Base-by-base conservation (phyloP, 2,888 invertebrate species). In the Cryptophagus acutangulus region DNA sequence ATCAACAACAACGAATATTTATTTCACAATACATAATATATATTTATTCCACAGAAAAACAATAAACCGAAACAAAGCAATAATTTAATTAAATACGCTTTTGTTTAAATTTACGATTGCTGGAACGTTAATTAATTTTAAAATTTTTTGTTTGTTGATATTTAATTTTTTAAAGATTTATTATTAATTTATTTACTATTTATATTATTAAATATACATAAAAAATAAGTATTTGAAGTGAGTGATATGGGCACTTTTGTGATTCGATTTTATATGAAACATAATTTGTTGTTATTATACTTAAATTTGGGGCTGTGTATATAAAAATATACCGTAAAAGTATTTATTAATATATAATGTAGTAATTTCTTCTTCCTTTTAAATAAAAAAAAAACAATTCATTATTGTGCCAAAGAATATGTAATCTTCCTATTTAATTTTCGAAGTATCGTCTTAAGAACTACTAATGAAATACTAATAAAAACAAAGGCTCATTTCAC, bases 201-300 rank as follows among this genome's bases (percentile, higher is more conserved):
- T 31, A 25, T 25, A 36, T 33, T 47, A 31, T 45, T 42, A 33
- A n/a, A 38, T 29, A 48, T 41, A 24, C 42, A 10, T 29, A 29
- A 39, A n/a, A 36, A 41, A 41, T 38, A 36, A 41, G 33, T 38
- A 43, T 28, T 45, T 33, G 39, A 49, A 41, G 35, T 46, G 58
- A 58, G 59, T 61, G 62, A 62, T 58, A 48, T 62, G 62, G 58
- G 61, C 62, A 59, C 54, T 26, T 31, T 59, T 55, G 48, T 53
- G 52, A 53, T 55, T 45, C n/a, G 6, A 16, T 31, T 31, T 31
- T 12, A 15, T 28, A 28, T 12, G 12, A 20, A 28, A 28, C n/a
- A 26, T 18, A 12, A 41, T 16, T 17, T 38, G 29, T 18, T 26
- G n/a, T 6, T n/a, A n/a, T n/a, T n/a, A n/a, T n/a, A n/a, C n/a